Evolutionary conservation across 2,797 vertebrate genomes (phyloP), one percentile per base, ranked within the genome.

Genomic region (Luscinia luscinia): DNA sequence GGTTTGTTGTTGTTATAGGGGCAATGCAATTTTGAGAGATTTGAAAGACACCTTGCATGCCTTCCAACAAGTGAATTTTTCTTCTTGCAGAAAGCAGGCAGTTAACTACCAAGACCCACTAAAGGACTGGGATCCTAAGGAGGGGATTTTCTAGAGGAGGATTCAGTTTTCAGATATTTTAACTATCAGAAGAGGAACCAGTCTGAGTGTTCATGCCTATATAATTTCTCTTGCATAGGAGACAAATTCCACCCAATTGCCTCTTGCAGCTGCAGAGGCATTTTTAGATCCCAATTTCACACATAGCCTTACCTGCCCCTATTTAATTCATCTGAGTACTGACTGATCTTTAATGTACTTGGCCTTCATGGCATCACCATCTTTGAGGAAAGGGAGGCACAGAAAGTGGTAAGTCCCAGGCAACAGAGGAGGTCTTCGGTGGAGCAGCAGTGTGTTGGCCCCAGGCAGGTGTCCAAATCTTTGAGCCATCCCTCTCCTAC

Each of bases 281-380:
- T 67, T 86, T 75, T 67, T 51, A 45, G 22, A 75, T 30, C 26
- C 24, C 45, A 38, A 0, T n/a, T 87, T 77, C 30, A 41, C 38
- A 34, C 11, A 16, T 0, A 66, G 63, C 11, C 43, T 69, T 72
- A 58, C 30, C 24, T 58, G 21, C 9, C 10, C 23, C n/a, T 20
- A 1, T 17, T 59, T 49, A 5, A 22, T 54, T 57, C 12, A 15
- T 43, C 20, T 2, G 5, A 76, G 34, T 17, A n/a, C 17, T 16
- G 9, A 34, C 26, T 40, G 26, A 45, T 18, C 9, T 48, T 59
- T 28, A 45, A 36, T 1, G 13, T 22, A 28, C 32, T 48, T 1
- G 2, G 41, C 30, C 45, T 52, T 67, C 30, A n/a, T 0, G 0
- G 22, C 52, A 73, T 21, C n/a, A 13, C 5, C 21, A 9, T 22